Evolutionary conservation across 2,113 vertebrate species (phyloP).

Genomic region (Eubucco bourcierii): DNA sequence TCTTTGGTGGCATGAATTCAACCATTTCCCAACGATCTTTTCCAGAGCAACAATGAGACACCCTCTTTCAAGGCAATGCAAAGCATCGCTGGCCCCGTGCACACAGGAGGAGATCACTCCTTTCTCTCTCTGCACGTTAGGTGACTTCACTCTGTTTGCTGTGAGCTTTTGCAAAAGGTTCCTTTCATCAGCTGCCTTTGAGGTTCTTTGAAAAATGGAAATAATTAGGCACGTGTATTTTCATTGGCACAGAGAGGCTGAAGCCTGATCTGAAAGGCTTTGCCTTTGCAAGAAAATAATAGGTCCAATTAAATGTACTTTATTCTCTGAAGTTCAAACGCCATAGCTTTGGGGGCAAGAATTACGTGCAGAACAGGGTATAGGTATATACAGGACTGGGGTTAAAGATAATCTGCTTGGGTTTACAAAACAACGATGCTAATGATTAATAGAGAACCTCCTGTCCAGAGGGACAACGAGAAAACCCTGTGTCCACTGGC

Average conservation of each 20-base stretch:
- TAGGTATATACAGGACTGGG: not conserved
- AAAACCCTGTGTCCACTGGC: not conserved
- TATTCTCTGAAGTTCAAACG: constrained; percentile 72
- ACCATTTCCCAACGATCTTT: not conserved
- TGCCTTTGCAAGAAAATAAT: constrained; percentile 68
- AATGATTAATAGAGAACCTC: not conserved
- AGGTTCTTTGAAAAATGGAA: constrained; percentile 74
- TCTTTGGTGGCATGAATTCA: not conserved
- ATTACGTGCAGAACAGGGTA: constrained; percentile 35
- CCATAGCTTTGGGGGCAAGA: constrained; percentile 64
- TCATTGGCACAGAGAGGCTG: constrained; percentile 66
- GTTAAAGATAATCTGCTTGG: not conserved
- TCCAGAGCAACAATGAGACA: not conserved
- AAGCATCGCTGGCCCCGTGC: not conserved
- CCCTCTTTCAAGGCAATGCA: not conserved
- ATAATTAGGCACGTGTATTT: constrained; percentile 75
- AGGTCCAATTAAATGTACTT: constrained; percentile 74
- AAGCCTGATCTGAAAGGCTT: constrained; percentile 72
- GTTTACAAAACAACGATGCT: not conserved
- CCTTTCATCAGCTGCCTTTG: constrained; percentile 75
- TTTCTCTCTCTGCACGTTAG: constrained; percentile 32
- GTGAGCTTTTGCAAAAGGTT: constrained; percentile 64
- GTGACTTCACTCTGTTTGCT: constrained; percentile 65
- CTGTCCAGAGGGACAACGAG: not conserved
- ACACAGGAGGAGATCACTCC: constrained; percentile 17